Evolutionary conservation across 2,797 vertebrate genomes (phyloP).

Genomic region (Mastacembelus armatus): DNA sequence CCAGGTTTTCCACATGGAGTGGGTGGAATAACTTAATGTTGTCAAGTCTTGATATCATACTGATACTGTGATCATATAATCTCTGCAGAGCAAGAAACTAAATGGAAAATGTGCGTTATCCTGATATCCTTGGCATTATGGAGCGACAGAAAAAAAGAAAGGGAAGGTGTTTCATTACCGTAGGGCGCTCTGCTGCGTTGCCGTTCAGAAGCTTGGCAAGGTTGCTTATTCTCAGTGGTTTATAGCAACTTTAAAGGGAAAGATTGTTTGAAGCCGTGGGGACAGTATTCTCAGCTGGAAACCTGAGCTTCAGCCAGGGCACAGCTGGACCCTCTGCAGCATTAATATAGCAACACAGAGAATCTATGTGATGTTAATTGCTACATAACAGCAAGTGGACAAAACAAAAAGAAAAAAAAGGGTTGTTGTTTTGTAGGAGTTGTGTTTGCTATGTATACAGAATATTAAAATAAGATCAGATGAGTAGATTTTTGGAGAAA

Average conservation of each 20-base stretch:
- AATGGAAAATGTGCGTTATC: constrained; percentile 46
- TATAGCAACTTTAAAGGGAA: constrained; percentile 52
- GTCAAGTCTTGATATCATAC: constrained; percentile 47
- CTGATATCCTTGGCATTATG: constrained; percentile 37
- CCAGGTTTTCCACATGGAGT: constrained; percentile 41
- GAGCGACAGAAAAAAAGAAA: constrained; percentile 41
- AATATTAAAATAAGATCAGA: constrained; percentile 4
- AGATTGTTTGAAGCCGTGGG: constrained; percentile 53
- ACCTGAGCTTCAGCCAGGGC: constrained; percentile 35
- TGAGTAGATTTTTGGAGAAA: not conserved
- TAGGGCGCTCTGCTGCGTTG: constrained; percentile 13
- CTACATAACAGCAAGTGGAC: constrained; percentile 29
- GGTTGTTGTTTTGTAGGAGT: too few species aligned
- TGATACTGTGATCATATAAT: constrained; percentile 43
- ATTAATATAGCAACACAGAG: constrained; percentile 5
- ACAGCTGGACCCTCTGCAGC: constrained; percentile 49
- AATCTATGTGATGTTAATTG: constrained; percentile 34
- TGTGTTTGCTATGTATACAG: constrained; percentile 6
- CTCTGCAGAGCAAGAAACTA: constrained; percentile 43
- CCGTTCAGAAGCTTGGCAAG: constrained; percentile 33
- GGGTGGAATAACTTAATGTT: constrained; percentile 62
- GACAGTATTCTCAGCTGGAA: constrained; percentile 53
- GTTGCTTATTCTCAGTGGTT: constrained; percentile 53
- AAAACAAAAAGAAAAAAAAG: not conserved
- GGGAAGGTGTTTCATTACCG: constrained; percentile 60